These are phyloP conservation scores for Euthynnus affinis DNA, from an alignment of 2,797 vertebrate genomes.

Conservation along the genomic window DNA sequence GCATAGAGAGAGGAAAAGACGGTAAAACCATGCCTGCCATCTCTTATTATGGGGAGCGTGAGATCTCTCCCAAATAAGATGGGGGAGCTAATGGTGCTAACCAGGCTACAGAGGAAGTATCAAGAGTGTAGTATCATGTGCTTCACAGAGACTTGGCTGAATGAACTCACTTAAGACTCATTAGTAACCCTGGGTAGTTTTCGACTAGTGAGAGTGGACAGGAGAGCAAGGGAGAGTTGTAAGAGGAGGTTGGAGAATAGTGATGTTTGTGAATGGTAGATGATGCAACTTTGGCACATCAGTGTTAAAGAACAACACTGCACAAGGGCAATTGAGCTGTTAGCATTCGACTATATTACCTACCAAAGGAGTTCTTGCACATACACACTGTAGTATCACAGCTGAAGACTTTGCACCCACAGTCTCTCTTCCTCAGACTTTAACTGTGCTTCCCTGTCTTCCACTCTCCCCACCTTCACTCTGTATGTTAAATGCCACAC, in stretches of 20 bases:
- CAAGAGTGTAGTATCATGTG: not conserved
- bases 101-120: not conserved
- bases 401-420: no score
- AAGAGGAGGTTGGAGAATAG: not conserved
- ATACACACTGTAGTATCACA: no score
- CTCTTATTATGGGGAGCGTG: not conserved
- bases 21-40: no score
- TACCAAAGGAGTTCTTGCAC: no score
- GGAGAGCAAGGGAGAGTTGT: not conserved
- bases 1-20: no score
- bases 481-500: no score
- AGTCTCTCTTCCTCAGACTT: no score
- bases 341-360: not conserved
- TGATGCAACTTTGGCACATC: not conserved
- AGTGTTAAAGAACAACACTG: not conserved
- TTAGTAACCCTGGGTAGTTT: not conserved
- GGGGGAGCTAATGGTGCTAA: not conserved
- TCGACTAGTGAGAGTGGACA: not conserved
- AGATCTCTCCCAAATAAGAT: not conserved
- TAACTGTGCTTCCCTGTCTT: no score
- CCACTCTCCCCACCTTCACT: no score
- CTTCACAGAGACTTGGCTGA: not conserved
- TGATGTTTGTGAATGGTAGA: not conserved
- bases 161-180: not conserved
- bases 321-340: not conserved